phyloP scores from a whole-genome alignment of 2,113 vertebrate genomes.

The Pontoporia blainvillei region DNA sequence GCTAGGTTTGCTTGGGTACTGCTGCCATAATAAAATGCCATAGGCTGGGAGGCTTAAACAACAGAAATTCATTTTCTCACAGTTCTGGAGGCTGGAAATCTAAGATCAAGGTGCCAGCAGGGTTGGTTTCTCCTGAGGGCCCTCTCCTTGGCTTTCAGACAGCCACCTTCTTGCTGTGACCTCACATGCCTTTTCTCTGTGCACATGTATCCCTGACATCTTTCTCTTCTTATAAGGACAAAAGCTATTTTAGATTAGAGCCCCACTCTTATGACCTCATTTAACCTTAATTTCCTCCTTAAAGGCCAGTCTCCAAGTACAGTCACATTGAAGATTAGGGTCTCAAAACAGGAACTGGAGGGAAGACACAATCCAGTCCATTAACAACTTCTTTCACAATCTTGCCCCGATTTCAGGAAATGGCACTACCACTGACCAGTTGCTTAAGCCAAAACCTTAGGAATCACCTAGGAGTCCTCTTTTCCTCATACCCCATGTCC shows the following conservation, averaged over 20 bases:
- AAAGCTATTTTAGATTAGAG: neutral
- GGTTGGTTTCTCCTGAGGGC: neutral
- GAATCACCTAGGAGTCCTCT: neutral
- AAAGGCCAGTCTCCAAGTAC: neutral
- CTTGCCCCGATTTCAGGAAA: neutral
- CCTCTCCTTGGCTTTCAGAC: neutral
- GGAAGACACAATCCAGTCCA: neutral
- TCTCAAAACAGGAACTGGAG: neutral
- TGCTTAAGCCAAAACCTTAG: neutral
- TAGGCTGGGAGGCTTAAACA: neutral
- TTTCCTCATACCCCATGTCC: neutral
- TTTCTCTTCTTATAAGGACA: neutral
- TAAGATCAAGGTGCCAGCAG: neutral
- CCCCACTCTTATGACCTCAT: neutral
- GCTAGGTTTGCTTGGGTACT: neutral
- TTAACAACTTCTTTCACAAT: neutral
- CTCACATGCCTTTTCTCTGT: neutral
- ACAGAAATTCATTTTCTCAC: neutral
- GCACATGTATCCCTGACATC: neutral
- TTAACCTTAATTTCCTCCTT: neutral
- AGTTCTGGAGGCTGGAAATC: neutral
- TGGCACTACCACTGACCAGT: neutral
- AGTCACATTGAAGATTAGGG: neutral
- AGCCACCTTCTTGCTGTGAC: neutral
- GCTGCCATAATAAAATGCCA: neutral